Conservation (phyloP, 2,888 invertebrate genomes). For the Luffia ferchaultella region DNA sequence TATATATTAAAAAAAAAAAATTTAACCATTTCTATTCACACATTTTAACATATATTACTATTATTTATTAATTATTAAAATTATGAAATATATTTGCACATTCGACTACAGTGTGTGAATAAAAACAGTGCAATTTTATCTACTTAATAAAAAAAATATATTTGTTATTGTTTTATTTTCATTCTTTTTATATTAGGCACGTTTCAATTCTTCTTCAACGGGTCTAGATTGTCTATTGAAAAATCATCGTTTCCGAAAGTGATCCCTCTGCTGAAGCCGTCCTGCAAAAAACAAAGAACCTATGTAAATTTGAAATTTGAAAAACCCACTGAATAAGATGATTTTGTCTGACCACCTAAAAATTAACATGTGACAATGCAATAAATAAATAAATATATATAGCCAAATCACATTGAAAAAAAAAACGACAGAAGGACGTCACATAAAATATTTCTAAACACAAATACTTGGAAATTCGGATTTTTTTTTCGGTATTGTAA, state of each 20-base stretch:
- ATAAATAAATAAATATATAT: no score
- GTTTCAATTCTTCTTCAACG: constrained; percentile 77
- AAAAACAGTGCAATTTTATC: constrained; percentile 16
- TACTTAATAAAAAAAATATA: constrained; percentile 20
- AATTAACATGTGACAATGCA: no score
- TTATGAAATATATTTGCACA: background rate
- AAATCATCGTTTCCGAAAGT: constrained; percentile 93
- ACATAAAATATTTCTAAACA: constrained; percentile 11
- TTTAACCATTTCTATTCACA: constrained; percentile 31
- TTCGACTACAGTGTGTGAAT: background rate
- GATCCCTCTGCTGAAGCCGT: constrained; percentile 87
- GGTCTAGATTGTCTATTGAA: constrained; percentile 92
- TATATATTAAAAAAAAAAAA: constrained; percentile 20
- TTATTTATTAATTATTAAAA: background rate
- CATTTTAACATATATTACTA: no score
- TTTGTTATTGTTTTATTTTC: background rate
- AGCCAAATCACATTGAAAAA: constrained; percentile 7
- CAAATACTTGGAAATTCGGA: no score
- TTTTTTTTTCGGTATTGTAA: no score
- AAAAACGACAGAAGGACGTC: constrained; percentile 14
- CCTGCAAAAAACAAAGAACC: constrained; percentile 66
- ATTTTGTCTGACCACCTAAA: no score
- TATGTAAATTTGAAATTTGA: constrained; percentile 4
- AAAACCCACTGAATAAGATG: no score
- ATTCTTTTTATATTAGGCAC: background rate